Base-by-base conservation (phyloP, 2,113 vertebrate genomes). In the Gracilinanus agilis region DNA sequence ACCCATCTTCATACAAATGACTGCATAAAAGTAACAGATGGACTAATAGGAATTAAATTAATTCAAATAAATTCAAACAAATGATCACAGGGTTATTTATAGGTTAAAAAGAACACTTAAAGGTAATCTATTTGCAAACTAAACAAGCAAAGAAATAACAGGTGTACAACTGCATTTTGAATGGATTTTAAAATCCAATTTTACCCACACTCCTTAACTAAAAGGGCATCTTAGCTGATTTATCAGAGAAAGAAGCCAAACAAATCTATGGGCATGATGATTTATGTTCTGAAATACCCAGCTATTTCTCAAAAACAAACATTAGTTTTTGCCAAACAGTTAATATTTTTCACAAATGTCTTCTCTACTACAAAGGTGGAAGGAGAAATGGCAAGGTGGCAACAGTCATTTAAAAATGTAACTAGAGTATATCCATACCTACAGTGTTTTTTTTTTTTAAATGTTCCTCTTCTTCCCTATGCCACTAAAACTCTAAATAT, bases 1-100 rank as follows among this genome's bases (percentile, higher is more conserved):
- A 1, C 55, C 19, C 9, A 19, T 44, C 83, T 24, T 25, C 34
- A 11, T 29, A 23, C 2, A 90, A 53, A 54, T 16, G 7, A 90
- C 61, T 97, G 58, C 75, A 24, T 21, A 44, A 55, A 58, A 9
- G 6, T 25, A 21, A 55, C 54, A 44, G 40, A 54, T 54, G 49
- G 25, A 92, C 27, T 58, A 44, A 91, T 58, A 49, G 55, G 29
- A 96, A 67, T 90, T 91, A 94, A 83, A 75, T 91, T 56, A 94
- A 95, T 44, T 56, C 12, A 93, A 56, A 89, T 61, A 92, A 94
- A 92, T 34, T 53, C 40, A 21, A 92, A 83, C 55, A 93, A 93
- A 93, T 58, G 53, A 53, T 11, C 49, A 44, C 21, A 93, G 53
- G 49, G n/a, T 89, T 95, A 44, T 0, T 89, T 95, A 44, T 0